Conservation (phyloP, 2,797 vertebrate species). For the Chelonia mydas region DNA sequence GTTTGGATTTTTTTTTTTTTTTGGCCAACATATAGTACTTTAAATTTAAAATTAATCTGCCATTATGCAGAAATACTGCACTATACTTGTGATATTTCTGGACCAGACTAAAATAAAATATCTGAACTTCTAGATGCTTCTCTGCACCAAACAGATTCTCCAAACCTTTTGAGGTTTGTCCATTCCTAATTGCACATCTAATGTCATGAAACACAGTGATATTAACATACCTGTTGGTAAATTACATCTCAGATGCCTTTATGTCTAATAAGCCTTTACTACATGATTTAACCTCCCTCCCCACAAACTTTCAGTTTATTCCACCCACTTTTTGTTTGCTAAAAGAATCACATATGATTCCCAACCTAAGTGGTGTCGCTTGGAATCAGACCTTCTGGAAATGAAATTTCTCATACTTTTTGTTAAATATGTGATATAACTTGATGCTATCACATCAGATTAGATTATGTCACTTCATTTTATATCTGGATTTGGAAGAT, state of each 20-base stretch:
- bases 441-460: neutral
- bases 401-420: neutral
- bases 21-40: neutral
- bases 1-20: neutral
- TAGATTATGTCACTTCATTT: neutral
- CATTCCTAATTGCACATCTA: neutral
- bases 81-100: neutral
- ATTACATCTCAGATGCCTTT: conserved; percentile 4
- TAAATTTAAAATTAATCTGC: neutral
- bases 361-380: neutral
- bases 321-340: neutral
- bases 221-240: neutral
- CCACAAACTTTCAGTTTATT: neutral
- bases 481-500: neutral
- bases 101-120: neutral
- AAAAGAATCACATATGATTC: neutral
- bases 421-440: neutral
- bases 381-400: neutral
- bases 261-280: conserved; percentile 18
- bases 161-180: neutral
- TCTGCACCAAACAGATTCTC: neutral
- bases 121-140: neutral
- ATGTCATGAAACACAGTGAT: neutral
- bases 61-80: neutral
- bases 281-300: neutral